Evolutionary conservation across 2,113 vertebrate species (phyloP).

Genomic region (Gadus macrocephalus): DNA sequence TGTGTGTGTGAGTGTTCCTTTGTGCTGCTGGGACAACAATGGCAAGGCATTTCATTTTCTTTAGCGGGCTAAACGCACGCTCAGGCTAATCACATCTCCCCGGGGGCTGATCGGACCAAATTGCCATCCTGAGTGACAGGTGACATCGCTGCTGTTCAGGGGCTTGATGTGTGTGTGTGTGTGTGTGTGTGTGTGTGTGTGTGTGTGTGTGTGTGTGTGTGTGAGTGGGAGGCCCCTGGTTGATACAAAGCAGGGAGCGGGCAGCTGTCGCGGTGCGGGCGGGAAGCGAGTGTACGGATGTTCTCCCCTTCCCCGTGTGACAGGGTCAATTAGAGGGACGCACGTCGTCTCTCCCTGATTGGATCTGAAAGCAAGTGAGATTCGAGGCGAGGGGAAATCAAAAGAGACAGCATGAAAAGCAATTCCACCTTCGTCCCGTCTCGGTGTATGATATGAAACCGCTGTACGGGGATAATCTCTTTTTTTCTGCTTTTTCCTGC

Average conservation of each 20-base stretch:
- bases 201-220: constrained; percentile 18
- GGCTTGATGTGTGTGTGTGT: constrained; percentile 24
- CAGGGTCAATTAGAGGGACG: constrained; percentile 44
- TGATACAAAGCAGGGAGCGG: constrained; percentile 34
- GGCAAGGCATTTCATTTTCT: constrained; percentile 47
- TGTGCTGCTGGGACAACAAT: constrained; percentile 32
- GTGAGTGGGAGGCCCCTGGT: constrained; percentile 33
- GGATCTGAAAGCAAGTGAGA: constrained; percentile 28
- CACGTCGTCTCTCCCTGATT: constrained; percentile 38
- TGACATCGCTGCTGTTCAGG: constrained; percentile 59
- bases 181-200: constrained; percentile 34
- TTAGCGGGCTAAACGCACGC: constrained; percentile 41
- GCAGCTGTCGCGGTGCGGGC: constrained; percentile 38
- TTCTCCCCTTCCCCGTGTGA: constrained; percentile 32
- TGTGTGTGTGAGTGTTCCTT: constrained; percentile 12
- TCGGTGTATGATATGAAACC: constrained; percentile 5
- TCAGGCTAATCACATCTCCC: constrained; percentile 52
- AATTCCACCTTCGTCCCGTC: background rate
- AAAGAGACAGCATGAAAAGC: constrained; percentile 17
- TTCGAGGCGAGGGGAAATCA: constrained; percentile 21
- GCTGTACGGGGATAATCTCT: constrained; percentile 10
- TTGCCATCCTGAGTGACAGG: constrained; percentile 52
- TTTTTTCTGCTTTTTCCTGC: constrained; percentile 9
- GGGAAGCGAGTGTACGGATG: constrained; percentile 31
- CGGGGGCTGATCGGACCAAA: constrained; percentile 31